phyloP scores from a whole-genome alignment of 2,113 vertebrate species.

The Indicator maculatus region DNA sequence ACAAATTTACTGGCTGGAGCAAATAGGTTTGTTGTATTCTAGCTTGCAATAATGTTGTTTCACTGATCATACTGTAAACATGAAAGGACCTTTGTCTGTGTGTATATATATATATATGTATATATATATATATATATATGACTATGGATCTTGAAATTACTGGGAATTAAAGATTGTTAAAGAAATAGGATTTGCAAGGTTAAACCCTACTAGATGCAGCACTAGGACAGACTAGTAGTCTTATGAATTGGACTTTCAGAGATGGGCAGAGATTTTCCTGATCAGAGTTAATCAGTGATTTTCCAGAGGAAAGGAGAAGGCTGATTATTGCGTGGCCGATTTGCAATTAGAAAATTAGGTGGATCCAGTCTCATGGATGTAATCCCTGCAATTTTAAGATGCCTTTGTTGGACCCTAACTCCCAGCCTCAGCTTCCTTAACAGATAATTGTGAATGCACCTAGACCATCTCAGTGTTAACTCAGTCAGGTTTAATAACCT shows the following conservation, averaged over 20 bases:
- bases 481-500: constrained; percentile 10
- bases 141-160: not conserved
- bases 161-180: not conserved
- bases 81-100: not conserved
- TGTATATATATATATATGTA: not conserved
- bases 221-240: not conserved
- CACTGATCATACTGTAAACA: not conserved
- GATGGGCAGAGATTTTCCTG: not conserved
- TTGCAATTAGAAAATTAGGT: not conserved
- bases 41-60: not conserved
- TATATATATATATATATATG: not conserved
- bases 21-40: not conserved
- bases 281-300: not conserved
- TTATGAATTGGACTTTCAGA: not conserved
- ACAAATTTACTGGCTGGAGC: not conserved
- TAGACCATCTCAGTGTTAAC: not conserved
- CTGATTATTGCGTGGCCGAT: not conserved
- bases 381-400: not conserved
- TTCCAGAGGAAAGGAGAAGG: not conserved
- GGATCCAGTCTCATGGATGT: not conserved
- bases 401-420: not conserved
- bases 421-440: not conserved
- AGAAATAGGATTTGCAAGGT: not conserved
- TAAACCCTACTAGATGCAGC: not conserved
- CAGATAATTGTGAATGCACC: not conserved